Base-by-base conservation (phyloP, 2,888 invertebrate genomes). In the Tuberolachnus salignus region DNA sequence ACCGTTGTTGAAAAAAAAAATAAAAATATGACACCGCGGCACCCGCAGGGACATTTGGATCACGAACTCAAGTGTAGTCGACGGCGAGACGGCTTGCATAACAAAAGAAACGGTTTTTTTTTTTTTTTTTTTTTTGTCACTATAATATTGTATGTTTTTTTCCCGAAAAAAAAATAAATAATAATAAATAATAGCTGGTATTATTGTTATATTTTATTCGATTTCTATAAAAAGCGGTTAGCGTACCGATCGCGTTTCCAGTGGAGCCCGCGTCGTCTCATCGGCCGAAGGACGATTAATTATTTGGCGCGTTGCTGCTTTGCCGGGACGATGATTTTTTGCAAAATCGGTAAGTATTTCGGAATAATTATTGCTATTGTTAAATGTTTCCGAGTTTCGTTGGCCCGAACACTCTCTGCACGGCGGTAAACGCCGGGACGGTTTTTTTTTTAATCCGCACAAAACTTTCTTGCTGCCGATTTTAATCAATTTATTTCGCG, bases 41-140 rank as follows among this genome's bases (percentile, higher is more conserved):
- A 72, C 61, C 72, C 49, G 14, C 23, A 51, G 19, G 10, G 49
- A 78, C 51, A 78, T 69, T 69, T 78, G 21, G 78, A 78, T 78
- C 78, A 78, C 78, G 78, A 78, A 69, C 55, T 57, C 6, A 3
- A 26, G 23, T 51, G 34, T 63, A 16, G 34, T 34, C 34, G 3
- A 34, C 6, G 3, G 19, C 49, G 19, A 16, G 46, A n/a, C 8
- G 26, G 59, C 69, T 78, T 78, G 78, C 78, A 69, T 78, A 78
- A 78, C 67, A 67, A 78, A 78, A 64, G 21, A 53, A 11, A 26
- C 11, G n/a, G 34, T 4, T 69, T 19, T 63, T 51, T 61, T n/a
- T 23, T 49, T 26, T 10, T 63, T 34, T 61, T n/a, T n/a, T n/a
- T n/a, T n/a, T n/a, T n/a, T n/a, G n/a, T n/a, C n/a, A n/a, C n/a